Evolutionary conservation across 2,888 invertebrate species (phyloP).

Genomic region (Drosophila nr. perissopoda): DNA sequence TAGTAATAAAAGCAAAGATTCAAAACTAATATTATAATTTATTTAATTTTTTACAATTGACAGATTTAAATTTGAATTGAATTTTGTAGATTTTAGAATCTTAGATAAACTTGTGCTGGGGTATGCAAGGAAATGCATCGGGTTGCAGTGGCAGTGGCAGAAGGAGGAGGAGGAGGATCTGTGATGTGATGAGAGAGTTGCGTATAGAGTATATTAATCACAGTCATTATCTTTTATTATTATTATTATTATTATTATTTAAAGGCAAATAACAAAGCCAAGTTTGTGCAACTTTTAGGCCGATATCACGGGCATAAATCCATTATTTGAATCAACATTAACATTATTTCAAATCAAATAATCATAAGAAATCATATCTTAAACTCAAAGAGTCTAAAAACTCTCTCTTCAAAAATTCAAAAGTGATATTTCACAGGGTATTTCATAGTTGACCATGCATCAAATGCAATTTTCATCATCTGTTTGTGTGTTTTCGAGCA

Average conservation of each 20-base stretch:
- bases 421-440: constrained; percentile 16
- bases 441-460: background rate
- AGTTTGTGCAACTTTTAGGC: background rate
- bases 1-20: background rate
- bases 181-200: background rate
- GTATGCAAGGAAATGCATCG: no score
- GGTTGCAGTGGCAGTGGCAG: no score
- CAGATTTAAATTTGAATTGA: no score
- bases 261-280: background rate
- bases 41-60: background rate
- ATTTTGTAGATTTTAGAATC: background rate
- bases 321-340: background rate
- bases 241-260: no score
- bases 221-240: no score
- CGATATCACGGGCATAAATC: background rate
- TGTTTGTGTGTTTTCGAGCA: background rate
- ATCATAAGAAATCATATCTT: background rate
- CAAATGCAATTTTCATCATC: background rate
- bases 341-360: background rate
- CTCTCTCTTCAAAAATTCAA: no score
- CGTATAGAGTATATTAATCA: no score
- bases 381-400: background rate
- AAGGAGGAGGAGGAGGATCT: background rate
- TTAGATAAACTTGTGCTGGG: no score
- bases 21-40: background rate